These are phyloP conservation scores for Hypsopygia costalis DNA, from an alignment of 2,888 invertebrate species.

Conservation along the genomic window DNA sequence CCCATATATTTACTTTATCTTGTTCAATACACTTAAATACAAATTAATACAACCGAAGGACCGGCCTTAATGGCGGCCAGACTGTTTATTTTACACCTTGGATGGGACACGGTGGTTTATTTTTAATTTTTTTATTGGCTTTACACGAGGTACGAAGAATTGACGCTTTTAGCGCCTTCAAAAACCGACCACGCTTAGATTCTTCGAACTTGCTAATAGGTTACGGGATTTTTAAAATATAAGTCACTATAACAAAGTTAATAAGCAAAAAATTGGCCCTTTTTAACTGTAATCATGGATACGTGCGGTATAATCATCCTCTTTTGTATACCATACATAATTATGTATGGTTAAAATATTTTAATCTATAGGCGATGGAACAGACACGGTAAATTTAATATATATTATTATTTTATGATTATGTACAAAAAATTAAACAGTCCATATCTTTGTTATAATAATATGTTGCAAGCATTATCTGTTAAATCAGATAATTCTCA, in stretches of 20 bases:
- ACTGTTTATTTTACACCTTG: slow-evolving; percentile 79
- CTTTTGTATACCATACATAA: too few relatives aligned
- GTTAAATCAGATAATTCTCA: not conserved
- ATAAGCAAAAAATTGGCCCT: too few relatives aligned
- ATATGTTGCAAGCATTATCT: too few relatives aligned
- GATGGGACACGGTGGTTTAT: slow-evolving; percentile 61
- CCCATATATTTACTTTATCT: slow-evolving; percentile 78
- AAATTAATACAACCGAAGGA: slow-evolving; percentile 78
- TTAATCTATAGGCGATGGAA: too few relatives aligned
- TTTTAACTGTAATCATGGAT: too few relatives aligned
- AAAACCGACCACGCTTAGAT: slow-evolving; percentile 35
- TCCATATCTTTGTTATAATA: too few relatives aligned
- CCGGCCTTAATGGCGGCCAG: slow-evolving; percentile 70
- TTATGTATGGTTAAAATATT: too few relatives aligned
- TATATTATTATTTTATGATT: too few relatives aligned
- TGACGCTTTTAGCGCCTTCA: slow-evolving; percentile 64
- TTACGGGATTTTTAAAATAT: not conserved
- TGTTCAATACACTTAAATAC: slow-evolving; percentile 80
- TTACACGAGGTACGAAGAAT: slow-evolving; percentile 26
- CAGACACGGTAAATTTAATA: too few relatives aligned
- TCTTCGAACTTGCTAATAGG: slow-evolving; percentile 41
- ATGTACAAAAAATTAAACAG: too few relatives aligned
- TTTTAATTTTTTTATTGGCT: slow-evolving; percentile 53
- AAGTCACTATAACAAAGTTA: not conserved
- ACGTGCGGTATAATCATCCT: too few relatives aligned